Base-by-base conservation (phyloP, 2,888 invertebrate genomes). In the Brachylomia viminalis region DNA sequence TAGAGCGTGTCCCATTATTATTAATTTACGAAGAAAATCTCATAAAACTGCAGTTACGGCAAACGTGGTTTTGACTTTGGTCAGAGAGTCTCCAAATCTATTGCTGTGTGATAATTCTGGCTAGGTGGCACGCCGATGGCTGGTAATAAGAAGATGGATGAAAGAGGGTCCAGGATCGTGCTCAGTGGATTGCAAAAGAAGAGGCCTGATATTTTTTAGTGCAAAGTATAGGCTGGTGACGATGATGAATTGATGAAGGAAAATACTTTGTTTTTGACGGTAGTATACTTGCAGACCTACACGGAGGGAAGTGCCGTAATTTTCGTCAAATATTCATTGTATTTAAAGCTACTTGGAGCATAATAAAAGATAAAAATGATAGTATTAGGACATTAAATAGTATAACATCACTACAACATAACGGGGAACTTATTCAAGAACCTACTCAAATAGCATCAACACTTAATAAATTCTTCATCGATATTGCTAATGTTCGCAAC, bases 281-380 rank as follows among this genome's bases (percentile, higher is more conserved):
- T 4, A 10, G 15, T 62, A 20, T 38, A 49, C 5, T 13, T 62
- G 2, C 3, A 1, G 42, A n/a, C n/a, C n/a, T 23, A 15, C 17
- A 56, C 1, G n/a, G 15, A 61, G 30, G 27, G 17, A 59, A 66
- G 42, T 42, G 23, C 30, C 2, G 13, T 56, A 71, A 52, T 49
- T 56, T 64, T 30, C 62, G 33, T 42, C 47, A 54, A 77, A 62
- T 49, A 56, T 17, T 77, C n/a, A 64, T 52, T 52, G 42, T 15
- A 33, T 33, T 33, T 33, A 33, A 3, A n/a, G n/a, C n/a, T n/a
- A n/a, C n/a, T n/a, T n/a, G n/a, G n/a, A n/a, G n/a, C n/a, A n/a
- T n/a, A n/a, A n/a, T n/a, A n/a, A n/a, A n/a, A n/a, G n/a, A n/a
- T n/a, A n/a, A n/a, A n/a, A n/a, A n/a, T n/a, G n/a, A n/a, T n/a